Percentiles rank a stretch among this genome's conserved stretches.
These are phyloP conservation scores for Melikaiella ostensackeni DNA, from an alignment of 2,888 invertebrate genomes.

Conservation along the genomic window DNA sequence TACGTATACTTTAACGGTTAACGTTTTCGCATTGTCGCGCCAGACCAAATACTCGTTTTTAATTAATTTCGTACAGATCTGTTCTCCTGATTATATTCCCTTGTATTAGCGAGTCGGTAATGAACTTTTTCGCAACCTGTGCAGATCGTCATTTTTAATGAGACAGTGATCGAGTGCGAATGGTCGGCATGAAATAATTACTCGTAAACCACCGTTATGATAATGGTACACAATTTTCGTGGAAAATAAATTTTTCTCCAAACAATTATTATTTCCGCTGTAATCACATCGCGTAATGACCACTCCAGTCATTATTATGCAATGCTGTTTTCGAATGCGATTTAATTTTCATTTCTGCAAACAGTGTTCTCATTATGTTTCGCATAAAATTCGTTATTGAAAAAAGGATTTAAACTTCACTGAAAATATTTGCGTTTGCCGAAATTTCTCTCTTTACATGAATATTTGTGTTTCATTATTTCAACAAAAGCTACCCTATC, in stretches of 20 bases:
- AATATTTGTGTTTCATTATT: background rate
- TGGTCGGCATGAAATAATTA: constrained; percentile 27
- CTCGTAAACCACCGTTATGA: constrained; percentile 9
- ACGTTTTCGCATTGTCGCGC: constrained; percentile 23
- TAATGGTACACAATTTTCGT: background rate
- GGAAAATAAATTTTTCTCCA: background rate
- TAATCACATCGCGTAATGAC: background rate
- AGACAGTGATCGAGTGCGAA: constrained; percentile 38
- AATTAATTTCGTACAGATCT: constrained; percentile 36
- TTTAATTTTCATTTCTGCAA: background rate
- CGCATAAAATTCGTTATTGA: background rate
- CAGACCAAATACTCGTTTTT: constrained; percentile 37
- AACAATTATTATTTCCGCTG: background rate
- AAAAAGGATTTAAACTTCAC: background rate
- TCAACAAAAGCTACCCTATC: too few species aligned
- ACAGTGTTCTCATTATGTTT: background rate
- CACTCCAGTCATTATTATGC: background rate
- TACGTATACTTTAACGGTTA: constrained; percentile 13
- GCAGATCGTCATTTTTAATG: constrained; percentile 36
- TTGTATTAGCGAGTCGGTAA: constrained; percentile 25
- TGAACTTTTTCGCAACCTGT: constrained; percentile 30
- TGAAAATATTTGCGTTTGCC: background rate
- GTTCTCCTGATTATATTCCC: constrained; percentile 32
- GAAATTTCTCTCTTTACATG: background rate
- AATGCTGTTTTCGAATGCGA: background rate